Evolutionary conservation across 1,140 invertebrate genomes (phyloP).

Genomic region (Drosophila triauraria): DNA sequence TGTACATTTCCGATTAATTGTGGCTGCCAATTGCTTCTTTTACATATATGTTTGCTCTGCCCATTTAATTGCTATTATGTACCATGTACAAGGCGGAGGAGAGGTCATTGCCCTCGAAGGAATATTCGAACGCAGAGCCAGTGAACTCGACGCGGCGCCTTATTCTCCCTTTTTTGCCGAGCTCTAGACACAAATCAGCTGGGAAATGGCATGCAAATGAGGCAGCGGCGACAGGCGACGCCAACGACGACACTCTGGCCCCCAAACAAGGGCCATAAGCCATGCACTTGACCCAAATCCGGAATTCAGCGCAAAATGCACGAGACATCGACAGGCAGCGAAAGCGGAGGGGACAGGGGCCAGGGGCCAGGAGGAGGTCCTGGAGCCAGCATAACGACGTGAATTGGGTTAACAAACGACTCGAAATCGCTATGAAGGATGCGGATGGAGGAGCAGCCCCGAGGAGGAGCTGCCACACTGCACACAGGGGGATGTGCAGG

Average conservation of each 20-base stretch:
- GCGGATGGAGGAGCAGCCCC: conserved; percentile 11
- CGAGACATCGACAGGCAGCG: conserved; percentile 56
- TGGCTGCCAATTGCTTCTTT: conserved; percentile 21
- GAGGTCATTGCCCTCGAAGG: conserved; percentile 2
- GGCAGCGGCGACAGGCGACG: conserved; percentile 13
- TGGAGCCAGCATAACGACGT: conserved; percentile 39
- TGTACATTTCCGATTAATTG: conserved; percentile 41
- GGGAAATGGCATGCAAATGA: conserved; percentile 47
- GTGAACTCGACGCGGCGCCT: conserved; percentile 1
- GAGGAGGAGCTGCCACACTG: conserved; percentile 14
- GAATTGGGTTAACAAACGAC: conserved; percentile 81
- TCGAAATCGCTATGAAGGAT: conserved; percentile 42
- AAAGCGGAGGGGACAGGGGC: not conserved
- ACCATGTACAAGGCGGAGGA: conserved; percentile 17
- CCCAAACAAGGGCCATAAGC: conserved; percentile 42
- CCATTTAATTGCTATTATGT: conserved; percentile 21
- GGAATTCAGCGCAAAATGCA: conserved; percentile 66
- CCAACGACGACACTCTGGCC: conserved; percentile 24
- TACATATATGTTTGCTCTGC: conserved; percentile 9
- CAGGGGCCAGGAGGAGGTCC: conserved; percentile 10
- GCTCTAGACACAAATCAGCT: conserved; percentile 40
- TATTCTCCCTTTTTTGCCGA: not conserved
- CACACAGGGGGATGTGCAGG: not conserved
- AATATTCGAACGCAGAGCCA: conserved; percentile 10
- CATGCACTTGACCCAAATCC: conserved; percentile 82